These are phyloP conservation scores for Graptemys geographica DNA, from an alignment of 2,797 vertebrate genomes.

Conservation along the genomic window DNA sequence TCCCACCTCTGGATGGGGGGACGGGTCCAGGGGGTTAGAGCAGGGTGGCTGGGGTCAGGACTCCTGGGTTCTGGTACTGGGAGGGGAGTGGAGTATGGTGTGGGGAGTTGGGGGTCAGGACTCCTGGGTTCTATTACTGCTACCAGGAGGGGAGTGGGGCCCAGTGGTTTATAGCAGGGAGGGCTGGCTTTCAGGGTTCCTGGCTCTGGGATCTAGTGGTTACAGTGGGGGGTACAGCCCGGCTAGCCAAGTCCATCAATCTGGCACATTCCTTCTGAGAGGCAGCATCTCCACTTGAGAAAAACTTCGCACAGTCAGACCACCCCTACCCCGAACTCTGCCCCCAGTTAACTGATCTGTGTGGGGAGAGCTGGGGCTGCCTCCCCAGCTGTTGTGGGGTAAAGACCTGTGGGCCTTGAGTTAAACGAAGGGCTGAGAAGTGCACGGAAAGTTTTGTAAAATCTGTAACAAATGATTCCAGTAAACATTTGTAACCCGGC, in stretches of 20 bases:
- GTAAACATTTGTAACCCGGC: rapidly evolving
- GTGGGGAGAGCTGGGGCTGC: no score
- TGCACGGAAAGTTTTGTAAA: not conserved
- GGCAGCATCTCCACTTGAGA: not conserved
- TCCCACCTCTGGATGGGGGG: no score
- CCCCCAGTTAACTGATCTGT: no score
- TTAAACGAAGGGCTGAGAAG: not conserved
- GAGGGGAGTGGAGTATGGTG: no score
- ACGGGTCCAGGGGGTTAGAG: no score
- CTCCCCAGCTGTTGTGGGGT: not conserved
- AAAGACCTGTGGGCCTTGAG: no score
- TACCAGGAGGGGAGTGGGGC: not conserved
- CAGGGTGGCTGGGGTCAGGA: no score
- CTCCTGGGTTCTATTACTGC: not conserved
- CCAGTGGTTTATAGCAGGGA: not conserved
- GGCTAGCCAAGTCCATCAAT: not conserved
- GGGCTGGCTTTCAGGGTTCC: not conserved
- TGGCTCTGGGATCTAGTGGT: not conserved
- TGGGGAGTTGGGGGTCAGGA: no score
- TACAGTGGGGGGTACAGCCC: no score
- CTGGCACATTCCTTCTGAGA: not conserved
- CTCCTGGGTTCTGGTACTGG: no score
- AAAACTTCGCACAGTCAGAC: not conserved
- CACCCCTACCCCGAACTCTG: no score
- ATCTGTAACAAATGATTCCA: not conserved